Conservation (phyloP, 1,140 invertebrate genomes). For the Drosophila jambulina region DNA sequence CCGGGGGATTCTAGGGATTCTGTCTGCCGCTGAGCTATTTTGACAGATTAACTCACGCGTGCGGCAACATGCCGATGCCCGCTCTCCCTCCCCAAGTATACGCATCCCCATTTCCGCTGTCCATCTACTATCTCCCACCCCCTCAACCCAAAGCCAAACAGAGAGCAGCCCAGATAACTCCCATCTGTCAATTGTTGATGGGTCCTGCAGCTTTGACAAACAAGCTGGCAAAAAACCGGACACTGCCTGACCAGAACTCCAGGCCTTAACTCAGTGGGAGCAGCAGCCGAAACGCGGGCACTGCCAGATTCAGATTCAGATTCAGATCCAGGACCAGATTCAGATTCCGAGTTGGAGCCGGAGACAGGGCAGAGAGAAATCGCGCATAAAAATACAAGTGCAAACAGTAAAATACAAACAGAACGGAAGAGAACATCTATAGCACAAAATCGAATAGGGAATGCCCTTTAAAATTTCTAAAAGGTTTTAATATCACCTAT, state of each 20-base stretch:
- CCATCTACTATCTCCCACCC: conserved; percentile 2
- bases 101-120: conserved; percentile 6
- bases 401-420: conserved; percentile 49
- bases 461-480: conserved; percentile 1
- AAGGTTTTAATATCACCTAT: neutral
- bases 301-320: conserved; percentile 30
- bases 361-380: conserved; percentile 49
- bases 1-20: conserved; percentile 10
- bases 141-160: conserved; percentile 7
- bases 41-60: conserved; percentile 82
- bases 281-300: conserved; percentile 17
- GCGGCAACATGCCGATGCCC: conserved; percentile 57
- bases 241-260: conserved; percentile 30
- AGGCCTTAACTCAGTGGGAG: conserved; percentile 6
- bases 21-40: conserved; percentile 72
- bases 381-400: conserved; percentile 69
- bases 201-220: conserved; percentile 46
- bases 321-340: conserved; percentile 5
- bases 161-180: conserved; percentile 16
- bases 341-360: conserved; percentile 9
- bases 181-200: conserved; percentile 57
- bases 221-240: conserved; percentile 46
- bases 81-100: neutral
- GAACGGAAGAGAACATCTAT: neutral
- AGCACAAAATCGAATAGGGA: neutral